Evolutionary conservation across 2,113 vertebrate species (phyloP), one percentile per base, ranked within the genome.

Genomic region (Tricholaema leucomelas): DNA sequence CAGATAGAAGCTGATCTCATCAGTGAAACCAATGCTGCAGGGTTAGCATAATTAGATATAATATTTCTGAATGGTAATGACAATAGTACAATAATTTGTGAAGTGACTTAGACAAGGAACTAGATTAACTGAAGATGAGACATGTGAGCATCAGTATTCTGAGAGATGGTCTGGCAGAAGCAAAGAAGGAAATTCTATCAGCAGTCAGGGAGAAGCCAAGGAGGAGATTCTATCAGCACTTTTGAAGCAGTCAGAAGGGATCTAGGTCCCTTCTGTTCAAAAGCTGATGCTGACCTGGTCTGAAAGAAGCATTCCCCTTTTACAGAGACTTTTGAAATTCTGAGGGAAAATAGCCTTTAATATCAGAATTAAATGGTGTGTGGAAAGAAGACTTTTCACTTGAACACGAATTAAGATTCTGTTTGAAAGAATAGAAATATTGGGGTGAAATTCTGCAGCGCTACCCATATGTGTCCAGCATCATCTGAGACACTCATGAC

Each of bases 21-120:
- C 52, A 80, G 23, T 54, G 56, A 92, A 87, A 74, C 14, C 3
- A 80, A 23, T 30, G 52, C 23, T 79, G 20, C 46, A 87, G 31
- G 54, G 42, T 54, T 92, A 90, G 38, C 18, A 31, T 55, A 84
- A 95, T 85, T 91, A 70, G 56, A 60, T 87, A 56, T 5, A 81
- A 60, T 63, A 82, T 86, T 95, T 89, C 79, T 76, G 64, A 91
- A 82, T 84, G 25, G 81, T 72, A 88, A 92, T 73, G 40, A 23
- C 7, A 89, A 70, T 92, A 91, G 71, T 84, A 66, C 46, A 65
- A 55, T 88, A 69, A 76, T 69, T 81, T 91, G 63, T 73, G 44
- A 86, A 73, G 40, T 55, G 14, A 40, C 44, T 58, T 73, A 61
- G 28, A 58, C 13, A 46, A 73, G 55, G 18, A 88, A 75, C 33